Percentiles rank a stretch among this genome's conserved stretches.
phyloP scores from a whole-genome alignment of 2,888 invertebrate genomes.

The Cheilosia pagana region DNA sequence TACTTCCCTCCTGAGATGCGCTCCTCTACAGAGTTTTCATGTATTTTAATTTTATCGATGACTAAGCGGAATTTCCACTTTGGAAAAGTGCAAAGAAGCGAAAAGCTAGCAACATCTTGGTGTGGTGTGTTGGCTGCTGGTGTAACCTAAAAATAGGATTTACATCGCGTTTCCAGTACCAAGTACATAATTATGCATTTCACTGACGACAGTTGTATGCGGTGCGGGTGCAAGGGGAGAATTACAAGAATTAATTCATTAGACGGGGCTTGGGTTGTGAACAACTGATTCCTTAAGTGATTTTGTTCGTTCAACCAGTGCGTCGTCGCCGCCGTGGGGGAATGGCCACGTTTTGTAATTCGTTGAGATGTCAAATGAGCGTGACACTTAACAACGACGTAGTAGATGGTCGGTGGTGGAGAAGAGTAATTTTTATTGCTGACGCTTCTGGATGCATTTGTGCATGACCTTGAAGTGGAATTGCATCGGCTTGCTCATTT shows the following conservation, averaged over 20 bases:
- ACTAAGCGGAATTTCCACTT: conserved; percentile 43
- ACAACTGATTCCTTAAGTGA: conserved; percentile 16
- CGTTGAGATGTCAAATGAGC: conserved; percentile 35
- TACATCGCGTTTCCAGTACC: conserved; percentile 18
- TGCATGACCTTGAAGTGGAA: conserved; percentile 35
- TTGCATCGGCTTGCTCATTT: not conserved
- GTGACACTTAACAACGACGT: conserved; percentile 35
- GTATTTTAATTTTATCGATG: conserved; percentile 60
- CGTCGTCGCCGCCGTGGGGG: not conserved
- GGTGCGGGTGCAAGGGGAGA: not conserved
- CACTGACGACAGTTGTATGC: conserved; percentile 10
- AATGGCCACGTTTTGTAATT: conserved; percentile 29
- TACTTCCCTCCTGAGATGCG: conserved; percentile 10
- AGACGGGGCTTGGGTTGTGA: not conserved
- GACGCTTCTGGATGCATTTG: conserved; percentile 23
- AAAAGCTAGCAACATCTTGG: conserved; percentile 10
- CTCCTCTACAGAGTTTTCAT: conserved; percentile 5
- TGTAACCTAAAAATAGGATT: conserved; percentile 39
- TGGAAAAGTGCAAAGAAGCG: conserved; percentile 2
- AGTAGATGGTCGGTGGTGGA: conserved; percentile 21
- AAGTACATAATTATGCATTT: conserved; percentile 46
- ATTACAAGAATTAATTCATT: conserved; percentile 14
- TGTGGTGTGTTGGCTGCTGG: conserved; percentile 21
- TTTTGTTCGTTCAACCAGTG: conserved; percentile 3
- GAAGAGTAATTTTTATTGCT: conserved; percentile 19